Evolutionary conservation across 2,113 vertebrate species (phyloP).

Genomic region (Eonycteris spelaea): DNA sequence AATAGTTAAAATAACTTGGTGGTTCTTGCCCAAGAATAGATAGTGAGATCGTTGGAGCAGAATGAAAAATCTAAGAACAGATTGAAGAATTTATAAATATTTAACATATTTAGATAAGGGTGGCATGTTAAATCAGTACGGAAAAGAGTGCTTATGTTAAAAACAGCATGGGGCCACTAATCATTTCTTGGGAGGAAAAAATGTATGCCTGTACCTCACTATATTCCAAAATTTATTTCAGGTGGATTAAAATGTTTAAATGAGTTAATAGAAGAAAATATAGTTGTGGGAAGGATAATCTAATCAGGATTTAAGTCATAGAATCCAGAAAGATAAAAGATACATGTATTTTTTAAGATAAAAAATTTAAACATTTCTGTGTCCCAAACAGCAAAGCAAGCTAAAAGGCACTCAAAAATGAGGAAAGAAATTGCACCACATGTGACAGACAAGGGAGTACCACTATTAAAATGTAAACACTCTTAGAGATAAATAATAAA

Average conservation of each 20-base stretch:
- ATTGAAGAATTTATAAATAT: not conserved
- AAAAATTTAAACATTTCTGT: not conserved
- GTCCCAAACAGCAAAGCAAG: not conserved
- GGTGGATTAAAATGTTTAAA: not conserved
- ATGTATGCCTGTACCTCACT: not conserved
- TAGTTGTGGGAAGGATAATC: not conserved
- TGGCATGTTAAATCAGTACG: not conserved
- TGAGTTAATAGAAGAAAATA: not conserved
- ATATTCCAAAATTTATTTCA: not conserved
- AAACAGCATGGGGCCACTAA: not conserved
- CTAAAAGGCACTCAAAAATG: not conserved
- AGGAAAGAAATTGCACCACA: not conserved
- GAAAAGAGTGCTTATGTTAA: not conserved
- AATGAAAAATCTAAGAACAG: not conserved
- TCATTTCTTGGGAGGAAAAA: not conserved
- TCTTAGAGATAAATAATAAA: not conserved
- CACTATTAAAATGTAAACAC: not conserved
- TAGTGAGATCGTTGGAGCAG: not conserved
- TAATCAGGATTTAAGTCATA: not conserved
- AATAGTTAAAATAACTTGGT: not conserved
- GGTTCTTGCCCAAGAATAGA: not conserved
- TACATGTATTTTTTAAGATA: not conserved
- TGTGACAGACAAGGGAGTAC: not conserved
- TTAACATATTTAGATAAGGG: not conserved
- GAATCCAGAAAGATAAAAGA: not conserved